Evolutionary conservation across 2,113 vertebrate genomes (phyloP), one percentile per base, ranked within the genome.

Genomic region (Gadus macrocephalus): DNA sequence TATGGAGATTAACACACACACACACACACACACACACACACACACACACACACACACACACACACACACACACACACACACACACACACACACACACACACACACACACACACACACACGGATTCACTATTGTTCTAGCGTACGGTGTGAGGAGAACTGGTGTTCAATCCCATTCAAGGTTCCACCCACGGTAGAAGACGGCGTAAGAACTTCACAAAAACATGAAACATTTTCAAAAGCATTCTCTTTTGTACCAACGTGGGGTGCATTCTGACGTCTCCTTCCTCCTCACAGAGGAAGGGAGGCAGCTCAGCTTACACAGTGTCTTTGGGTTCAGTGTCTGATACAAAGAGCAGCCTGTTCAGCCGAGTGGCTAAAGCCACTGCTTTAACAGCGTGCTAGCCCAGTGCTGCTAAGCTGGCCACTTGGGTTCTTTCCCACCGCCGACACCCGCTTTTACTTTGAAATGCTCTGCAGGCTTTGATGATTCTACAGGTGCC

Each of bases 311-410:
- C 74, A 35, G 20, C 69, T 81, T 77, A 81, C 74, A 59, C 55
- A 35, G 67, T 65, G 64, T 59, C 74, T 80, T 38, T 69, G 74
- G 71, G 80, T 78, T 79, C 60, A 74, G 70, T 49, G 42, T 9
- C 42, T 12, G 42, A 70, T 69, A 89, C 81, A 87, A 87, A 84
- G 73, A 78, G 55, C 56, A 70, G 76, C 66, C 79, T 85, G 84
- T 87, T 80, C 20, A 5, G 62, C 42, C 67, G 69, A 73, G 77
- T 73, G 53, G 64, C 28, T 49, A 49, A 49, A 49, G 42, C 42
- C 42, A 9, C 58, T 15, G 20, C 66, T 68, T 67, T 69, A 49
- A 73, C 67, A 64, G 68, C 64, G 42, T 49, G 71, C 72, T 77
- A 66, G 78, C 75, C 75, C 74, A 79, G 72, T 67, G 35, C 62